phyloP scores from a whole-genome alignment of 1,140 invertebrate species.

The Dendroctonus valens region DNA sequence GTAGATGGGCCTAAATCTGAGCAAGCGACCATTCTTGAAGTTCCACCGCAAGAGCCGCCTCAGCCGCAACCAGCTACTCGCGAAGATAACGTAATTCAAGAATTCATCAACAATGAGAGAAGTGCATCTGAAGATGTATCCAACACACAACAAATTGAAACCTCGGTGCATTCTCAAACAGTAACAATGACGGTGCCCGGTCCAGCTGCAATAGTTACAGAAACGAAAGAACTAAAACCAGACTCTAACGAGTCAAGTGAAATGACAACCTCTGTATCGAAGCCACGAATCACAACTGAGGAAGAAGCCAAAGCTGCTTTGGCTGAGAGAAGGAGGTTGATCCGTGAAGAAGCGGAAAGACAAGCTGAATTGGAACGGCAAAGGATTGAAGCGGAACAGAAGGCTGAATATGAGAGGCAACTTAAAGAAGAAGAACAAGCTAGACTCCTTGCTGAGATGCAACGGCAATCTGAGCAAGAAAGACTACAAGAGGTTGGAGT shows the following conservation, averaged over 20 bases:
- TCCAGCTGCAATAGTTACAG: not conserved
- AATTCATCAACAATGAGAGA: constrained; percentile 25
- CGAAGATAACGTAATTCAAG: constrained; percentile 19
- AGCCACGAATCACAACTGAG: constrained; percentile 76
- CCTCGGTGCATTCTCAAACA: not conserved
- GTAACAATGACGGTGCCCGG: not conserved
- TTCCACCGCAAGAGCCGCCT: constrained; percentile 7
- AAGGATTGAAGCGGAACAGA: constrained; percentile 69
- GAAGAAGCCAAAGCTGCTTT: constrained; percentile 87
- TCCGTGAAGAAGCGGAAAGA: constrained; percentile 80
- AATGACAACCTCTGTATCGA: constrained; percentile 64
- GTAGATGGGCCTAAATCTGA: constrained; percentile 1
- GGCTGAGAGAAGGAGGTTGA: constrained; percentile 78
- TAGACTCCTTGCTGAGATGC: constrained; percentile 71
- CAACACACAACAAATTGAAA: no score
- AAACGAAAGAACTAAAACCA: not conserved
- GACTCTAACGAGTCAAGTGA: not conserved
- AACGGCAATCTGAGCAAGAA: constrained; percentile 70
- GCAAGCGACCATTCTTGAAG: not conserved
- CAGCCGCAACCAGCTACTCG: constrained; percentile 4
- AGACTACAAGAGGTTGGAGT: constrained; percentile 62
- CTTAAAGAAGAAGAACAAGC: constrained; percentile 81
- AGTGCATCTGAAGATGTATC: not conserved
- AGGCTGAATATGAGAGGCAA: constrained; percentile 71
- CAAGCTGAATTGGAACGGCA: constrained; percentile 80